Evolutionary conservation across 2,113 vertebrate genomes (phyloP).

Genomic region (Gorilla gorilla): DNA sequence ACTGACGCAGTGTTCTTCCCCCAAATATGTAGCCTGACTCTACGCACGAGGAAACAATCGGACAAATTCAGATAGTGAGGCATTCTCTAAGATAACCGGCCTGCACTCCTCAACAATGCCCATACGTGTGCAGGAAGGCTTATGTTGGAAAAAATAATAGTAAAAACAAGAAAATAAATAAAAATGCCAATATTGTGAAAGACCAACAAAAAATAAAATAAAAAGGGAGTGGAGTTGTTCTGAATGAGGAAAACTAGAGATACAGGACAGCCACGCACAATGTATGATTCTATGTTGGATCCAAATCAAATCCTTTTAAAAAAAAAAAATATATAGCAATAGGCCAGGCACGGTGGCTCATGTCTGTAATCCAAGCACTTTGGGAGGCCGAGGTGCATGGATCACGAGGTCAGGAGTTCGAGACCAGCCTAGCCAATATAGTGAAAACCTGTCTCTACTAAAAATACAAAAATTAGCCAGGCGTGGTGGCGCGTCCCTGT

Average conservation of each 20-base stretch:
- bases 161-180: too few relatives aligned
- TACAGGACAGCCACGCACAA: not conserved
- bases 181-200: not conserved
- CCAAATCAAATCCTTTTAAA: not conserved
- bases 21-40: not conserved
- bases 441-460: too few relatives aligned
- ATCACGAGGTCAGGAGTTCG: too few relatives aligned
- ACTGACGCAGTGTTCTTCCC: not conserved
- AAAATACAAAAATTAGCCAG: too few relatives aligned
- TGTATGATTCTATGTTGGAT: not conserved
- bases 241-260: not conserved
- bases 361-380: too few relatives aligned
- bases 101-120: not conserved
- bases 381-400: too few relatives aligned
- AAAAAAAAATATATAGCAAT: not conserved
- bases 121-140: too few relatives aligned
- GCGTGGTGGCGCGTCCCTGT: fast-evolving
- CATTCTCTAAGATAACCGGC: not conserved
- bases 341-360: fast-evolving
- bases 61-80: not conserved
- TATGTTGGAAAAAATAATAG: too few relatives aligned
- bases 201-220: not conserved
- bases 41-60: not conserved
- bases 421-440: too few relatives aligned
- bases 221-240: not conserved